Evolutionary conservation across 2,113 vertebrate species (phyloP).

Genomic region (Cathartes aura): DNA sequence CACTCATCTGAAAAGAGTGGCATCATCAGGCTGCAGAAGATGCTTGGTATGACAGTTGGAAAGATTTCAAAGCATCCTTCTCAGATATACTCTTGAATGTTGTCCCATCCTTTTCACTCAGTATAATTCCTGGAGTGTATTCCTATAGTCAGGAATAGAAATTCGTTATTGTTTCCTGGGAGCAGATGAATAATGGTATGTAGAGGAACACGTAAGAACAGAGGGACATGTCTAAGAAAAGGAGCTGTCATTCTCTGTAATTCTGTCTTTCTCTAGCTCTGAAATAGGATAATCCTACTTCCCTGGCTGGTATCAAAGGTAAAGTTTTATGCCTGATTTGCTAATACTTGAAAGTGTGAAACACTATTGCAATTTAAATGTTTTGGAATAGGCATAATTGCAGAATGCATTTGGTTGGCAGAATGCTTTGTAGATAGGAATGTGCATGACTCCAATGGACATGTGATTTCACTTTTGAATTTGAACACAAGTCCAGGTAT

Average conservation of each 20-base stretch:
- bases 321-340: not conserved
- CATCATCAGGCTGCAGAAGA: not conserved
- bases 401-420: not conserved
- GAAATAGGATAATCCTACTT: not conserved
- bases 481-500: slow-evolving; percentile 8
- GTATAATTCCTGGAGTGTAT: not conserved
- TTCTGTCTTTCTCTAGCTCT: not conserved
- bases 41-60: not conserved
- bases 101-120: not conserved
- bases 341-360: not conserved
- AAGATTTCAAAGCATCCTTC: not conserved
- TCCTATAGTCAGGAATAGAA: not conserved
- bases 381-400: not conserved
- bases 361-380: not conserved
- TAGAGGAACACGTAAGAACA: not conserved
- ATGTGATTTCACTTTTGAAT: not conserved
- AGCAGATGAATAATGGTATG: not conserved
- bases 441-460: not conserved
- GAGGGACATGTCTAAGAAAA: not conserved
- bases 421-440: not conserved
- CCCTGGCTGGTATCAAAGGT: not conserved
- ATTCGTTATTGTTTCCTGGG: not conserved
- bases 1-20: not conserved
- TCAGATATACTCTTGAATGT: not conserved
- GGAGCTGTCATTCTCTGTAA: not conserved